phyloP scores from a whole-genome alignment of 2,113 vertebrate species.

The Chloebia gouldiae region DNA sequence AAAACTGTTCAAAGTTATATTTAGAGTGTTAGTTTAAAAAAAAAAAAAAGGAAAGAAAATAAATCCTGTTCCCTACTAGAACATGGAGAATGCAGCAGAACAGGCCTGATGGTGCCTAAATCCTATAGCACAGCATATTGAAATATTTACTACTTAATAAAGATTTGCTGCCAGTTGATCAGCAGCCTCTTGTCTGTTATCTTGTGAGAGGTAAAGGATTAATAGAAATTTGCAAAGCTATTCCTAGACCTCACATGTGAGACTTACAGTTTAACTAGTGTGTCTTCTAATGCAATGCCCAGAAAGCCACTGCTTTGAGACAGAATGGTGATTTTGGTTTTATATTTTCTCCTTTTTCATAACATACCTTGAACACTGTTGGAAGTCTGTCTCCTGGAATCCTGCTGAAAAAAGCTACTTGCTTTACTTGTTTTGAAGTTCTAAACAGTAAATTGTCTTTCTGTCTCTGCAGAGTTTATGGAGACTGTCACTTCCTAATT shows the following conservation, averaged over 20 bases:
- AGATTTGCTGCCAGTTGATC: background rate
- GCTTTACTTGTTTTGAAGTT: background rate
- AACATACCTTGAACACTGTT: background rate
- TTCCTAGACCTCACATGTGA: background rate
- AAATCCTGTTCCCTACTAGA: background rate
- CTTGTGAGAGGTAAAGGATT: background rate
- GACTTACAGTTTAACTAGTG: background rate
- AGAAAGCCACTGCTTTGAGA: background rate
- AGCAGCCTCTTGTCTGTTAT: background rate
- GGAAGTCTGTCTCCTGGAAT: background rate
- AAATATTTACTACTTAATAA: background rate
- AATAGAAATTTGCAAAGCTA: background rate
- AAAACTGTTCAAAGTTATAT: background rate
- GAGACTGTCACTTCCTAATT: background rate
- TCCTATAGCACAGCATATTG: background rate
- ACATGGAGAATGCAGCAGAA: background rate
- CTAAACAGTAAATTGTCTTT: background rate
- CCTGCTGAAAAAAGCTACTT: background rate
- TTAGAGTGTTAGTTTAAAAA: background rate
- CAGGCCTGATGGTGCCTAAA: background rate
- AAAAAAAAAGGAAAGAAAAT: background rate
- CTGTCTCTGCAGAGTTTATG: background rate
- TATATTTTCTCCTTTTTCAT: background rate
- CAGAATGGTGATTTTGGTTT: background rate
- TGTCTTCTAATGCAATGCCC: background rate